Conservation (phyloP, 2,888 invertebrate species). For the Lithophane leautieri region DNA sequence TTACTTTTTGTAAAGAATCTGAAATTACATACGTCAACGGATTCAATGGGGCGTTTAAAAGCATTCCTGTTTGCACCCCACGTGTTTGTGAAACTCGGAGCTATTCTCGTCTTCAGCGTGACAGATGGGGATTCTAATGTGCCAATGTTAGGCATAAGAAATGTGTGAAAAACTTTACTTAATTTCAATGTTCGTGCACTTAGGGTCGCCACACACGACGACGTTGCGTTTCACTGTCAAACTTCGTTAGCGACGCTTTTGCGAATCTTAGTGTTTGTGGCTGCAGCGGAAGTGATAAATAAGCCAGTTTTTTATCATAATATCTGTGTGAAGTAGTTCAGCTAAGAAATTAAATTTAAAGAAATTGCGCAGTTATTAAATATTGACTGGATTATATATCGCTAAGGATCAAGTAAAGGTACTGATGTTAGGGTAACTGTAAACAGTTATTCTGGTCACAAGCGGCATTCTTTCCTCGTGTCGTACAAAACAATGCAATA, state of each 20-base stretch:
- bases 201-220: constrained; percentile 53
- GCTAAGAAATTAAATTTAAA: constrained; percentile 31
- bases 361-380: constrained; percentile 20
- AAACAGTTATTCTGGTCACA: constrained; percentile 27
- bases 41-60: constrained; percentile 84
- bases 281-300: constrained; percentile 45
- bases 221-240: constrained; percentile 33
- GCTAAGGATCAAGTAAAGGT: background rate
- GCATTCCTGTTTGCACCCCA: constrained; percentile 78
- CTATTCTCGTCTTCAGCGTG: constrained; percentile 72
- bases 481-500: constrained; percentile 60
- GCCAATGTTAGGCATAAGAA: constrained; percentile 71
- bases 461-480: constrained; percentile 32
- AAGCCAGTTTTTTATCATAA: constrained; percentile 38
- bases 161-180: constrained; percentile 62
- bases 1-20: constrained; percentile 82
- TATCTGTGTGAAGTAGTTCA: constrained; percentile 43
- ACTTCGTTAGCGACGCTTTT: constrained; percentile 39
- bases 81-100: constrained; percentile 72
- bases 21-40: constrained; percentile 86
- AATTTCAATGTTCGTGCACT: constrained; percentile 56
- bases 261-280: constrained; percentile 17
- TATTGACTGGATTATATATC: background rate
- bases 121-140: constrained; percentile 72
- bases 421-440: background rate